Conservation (phyloP, 2,888 invertebrate species). For the Brenthis daphne region DNA sequence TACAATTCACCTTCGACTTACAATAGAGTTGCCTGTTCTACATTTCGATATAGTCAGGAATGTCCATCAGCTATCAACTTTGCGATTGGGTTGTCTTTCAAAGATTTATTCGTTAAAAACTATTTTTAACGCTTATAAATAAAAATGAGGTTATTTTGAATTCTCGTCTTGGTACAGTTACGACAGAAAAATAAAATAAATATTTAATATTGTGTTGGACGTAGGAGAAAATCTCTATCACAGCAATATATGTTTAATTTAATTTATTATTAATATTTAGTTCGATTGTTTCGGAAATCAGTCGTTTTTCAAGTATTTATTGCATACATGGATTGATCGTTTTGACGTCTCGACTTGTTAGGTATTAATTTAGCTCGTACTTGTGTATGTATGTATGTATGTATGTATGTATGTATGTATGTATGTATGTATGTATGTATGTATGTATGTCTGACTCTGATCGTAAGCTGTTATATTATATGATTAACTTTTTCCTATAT, state of each 20-base stretch:
- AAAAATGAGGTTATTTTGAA: constrained; percentile 16
- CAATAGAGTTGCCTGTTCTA: constrained; percentile 16
- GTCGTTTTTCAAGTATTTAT: too few species aligned
- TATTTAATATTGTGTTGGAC: not conserved
- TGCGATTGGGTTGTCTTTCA: constrained; percentile 17
- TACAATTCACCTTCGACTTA: constrained; percentile 9
- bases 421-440: too few species aligned
- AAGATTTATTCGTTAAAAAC: constrained; percentile 14
- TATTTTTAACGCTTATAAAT: constrained; percentile 22
- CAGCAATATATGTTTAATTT: not conserved
- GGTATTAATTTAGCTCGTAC: too few species aligned
- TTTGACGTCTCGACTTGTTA: too few species aligned
- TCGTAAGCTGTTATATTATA: too few species aligned
- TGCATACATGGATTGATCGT: too few species aligned
- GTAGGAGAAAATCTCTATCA: not conserved
- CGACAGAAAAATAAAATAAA: not conserved
- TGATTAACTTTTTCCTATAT: too few species aligned
- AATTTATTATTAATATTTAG: not conserved
- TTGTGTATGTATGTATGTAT: too few species aligned
- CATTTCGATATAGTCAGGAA: constrained; percentile 2
- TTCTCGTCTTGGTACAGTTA: constrained; percentile 10
- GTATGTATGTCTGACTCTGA: too few species aligned
- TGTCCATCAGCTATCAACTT: constrained; percentile 4
- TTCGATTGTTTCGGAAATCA: too few species aligned
- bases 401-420: too few species aligned